phyloP scores from a whole-genome alignment of 2,888 invertebrate genomes.

The Caenorhabditis parvicauda region DNA sequence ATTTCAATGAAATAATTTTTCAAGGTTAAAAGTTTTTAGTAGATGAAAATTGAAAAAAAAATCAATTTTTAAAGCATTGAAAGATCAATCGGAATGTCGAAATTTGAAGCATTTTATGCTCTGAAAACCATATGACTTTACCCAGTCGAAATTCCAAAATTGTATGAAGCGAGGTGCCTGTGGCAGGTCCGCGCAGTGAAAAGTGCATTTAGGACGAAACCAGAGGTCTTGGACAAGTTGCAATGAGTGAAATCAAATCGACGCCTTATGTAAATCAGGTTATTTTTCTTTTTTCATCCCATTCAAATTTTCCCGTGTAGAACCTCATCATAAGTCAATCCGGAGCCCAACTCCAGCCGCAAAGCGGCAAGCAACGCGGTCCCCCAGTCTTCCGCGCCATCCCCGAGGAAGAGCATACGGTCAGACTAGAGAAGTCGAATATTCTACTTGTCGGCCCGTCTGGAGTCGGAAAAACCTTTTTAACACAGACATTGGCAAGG shows the following conservation, averaged over 20 bases:
- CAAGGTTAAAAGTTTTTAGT: too few relatives aligned
- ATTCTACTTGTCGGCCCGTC: conserved; percentile 93
- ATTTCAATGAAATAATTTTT: too few relatives aligned
- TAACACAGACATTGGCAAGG: conserved; percentile 92
- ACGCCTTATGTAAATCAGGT: conserved; percentile 17
- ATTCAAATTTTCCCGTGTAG: neutral
- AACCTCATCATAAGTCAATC: conserved; percentile 12
- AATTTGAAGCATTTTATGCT: neutral
- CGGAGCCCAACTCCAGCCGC: conserved; percentile 9
- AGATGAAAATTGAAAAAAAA: too few relatives aligned
- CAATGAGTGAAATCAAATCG: conserved; percentile 23
- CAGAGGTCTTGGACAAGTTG: conserved; percentile 30
- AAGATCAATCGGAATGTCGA: neutral
- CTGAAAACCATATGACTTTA: neutral
- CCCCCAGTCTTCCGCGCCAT: conserved; percentile 41
- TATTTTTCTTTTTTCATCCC: neutral
- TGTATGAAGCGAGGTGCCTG: too few relatives aligned
- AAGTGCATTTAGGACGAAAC: conserved; percentile 25
- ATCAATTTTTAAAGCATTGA: too few relatives aligned
- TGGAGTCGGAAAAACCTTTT: conserved; percentile 85
- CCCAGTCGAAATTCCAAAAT: too few relatives aligned
- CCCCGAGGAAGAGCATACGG: conserved; percentile 40
- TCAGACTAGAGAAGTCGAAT: conserved; percentile 88
- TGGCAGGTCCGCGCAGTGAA: too few relatives aligned
- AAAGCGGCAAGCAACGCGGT: conserved; percentile 1